Percentiles rank a stretch among this genome's conserved stretches.
Evolutionary conservation across 2,113 vertebrate species (phyloP).

Genomic region (Poeciliopsis occidentalis): DNA sequence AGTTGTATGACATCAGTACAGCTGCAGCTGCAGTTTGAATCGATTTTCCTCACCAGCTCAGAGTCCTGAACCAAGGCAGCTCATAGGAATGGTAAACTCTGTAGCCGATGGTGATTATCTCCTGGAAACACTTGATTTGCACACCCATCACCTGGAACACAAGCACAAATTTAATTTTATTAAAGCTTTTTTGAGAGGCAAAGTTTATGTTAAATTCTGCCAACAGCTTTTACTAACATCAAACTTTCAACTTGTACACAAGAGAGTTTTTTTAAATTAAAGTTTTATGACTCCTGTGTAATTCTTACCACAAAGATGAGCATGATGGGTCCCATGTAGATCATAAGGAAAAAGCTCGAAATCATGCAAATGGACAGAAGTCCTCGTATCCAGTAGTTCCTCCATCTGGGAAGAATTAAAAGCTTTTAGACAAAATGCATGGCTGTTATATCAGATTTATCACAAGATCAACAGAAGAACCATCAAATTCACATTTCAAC

Average conservation of each 20-base stretch:
- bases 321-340: slow-evolving; percentile 93
- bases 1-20: too few species aligned
- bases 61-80: slow-evolving; percentile 94
- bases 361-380: slow-evolving; percentile 96
- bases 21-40: neutral
- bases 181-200: too few species aligned
- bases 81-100: slow-evolving; percentile 96
- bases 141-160: slow-evolving; percentile 88
- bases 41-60: slow-evolving; percentile 89
- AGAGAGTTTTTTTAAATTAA: neutral
- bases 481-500: neutral
- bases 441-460: too few species aligned
- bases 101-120: slow-evolving; percentile 98
- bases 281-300: too few species aligned
- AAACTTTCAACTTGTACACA: too few species aligned
- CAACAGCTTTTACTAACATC: too few species aligned
- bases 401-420: slow-evolving; percentile 86
- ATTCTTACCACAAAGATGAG: slow-evolving; percentile 82
- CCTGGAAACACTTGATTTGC: slow-evolving; percentile 98
- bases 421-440: neutral
- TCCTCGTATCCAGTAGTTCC: slow-evolving; percentile 98
- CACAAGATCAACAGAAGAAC: neutral
- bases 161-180: neutral
- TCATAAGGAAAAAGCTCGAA: slow-evolving; percentile 89
- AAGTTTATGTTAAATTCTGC: too few species aligned